Conservation (phyloP, 2,797 vertebrate genomes). For the Sebastes hubbsi region DNA sequence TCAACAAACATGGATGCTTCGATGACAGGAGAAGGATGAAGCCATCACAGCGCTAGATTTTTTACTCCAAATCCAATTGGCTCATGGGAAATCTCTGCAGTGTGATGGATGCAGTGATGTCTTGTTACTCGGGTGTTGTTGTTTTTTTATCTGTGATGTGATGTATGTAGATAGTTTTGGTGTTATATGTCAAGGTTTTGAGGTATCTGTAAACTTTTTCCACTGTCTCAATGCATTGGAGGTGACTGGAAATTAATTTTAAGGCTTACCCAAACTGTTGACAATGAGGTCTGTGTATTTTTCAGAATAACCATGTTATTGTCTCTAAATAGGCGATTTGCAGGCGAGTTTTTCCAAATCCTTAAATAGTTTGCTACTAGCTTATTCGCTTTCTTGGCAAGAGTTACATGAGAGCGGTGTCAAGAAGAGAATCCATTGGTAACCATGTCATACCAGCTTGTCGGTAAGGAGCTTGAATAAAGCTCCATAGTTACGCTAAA, state of each 20-base stretch:
- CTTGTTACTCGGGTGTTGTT: slow-evolving; percentile 17
- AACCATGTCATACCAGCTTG: no score
- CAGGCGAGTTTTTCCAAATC: background rate
- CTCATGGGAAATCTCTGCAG: slow-evolving; percentile 45
- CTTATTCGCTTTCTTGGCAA: no score
- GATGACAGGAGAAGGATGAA: slow-evolving; percentile 54
- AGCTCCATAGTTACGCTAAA: no score
- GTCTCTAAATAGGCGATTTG: background rate
- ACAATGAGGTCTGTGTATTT: background rate
- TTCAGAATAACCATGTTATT: background rate
- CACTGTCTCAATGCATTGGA: background rate
- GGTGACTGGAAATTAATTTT: background rate
- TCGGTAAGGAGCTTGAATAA: no score
- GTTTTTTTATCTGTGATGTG: slow-evolving; percentile 30
- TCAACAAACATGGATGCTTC: slow-evolving; percentile 19
- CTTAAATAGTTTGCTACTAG: background rate
- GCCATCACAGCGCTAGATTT: slow-evolving; percentile 25
- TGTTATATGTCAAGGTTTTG: background rate
- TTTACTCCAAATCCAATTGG: slow-evolving; percentile 40
- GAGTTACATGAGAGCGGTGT: background rate
- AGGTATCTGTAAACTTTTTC: background rate
- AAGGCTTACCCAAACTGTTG: background rate
- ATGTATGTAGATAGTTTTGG: background rate
- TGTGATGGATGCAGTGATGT: slow-evolving; percentile 31
- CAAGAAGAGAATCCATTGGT: no score